A percentile compares a stretch with the other conserved stretches of the same genome.
phyloP scores from a whole-genome alignment of 92 coral and sea anemone species.

The Phenganax marumi region DNA sequence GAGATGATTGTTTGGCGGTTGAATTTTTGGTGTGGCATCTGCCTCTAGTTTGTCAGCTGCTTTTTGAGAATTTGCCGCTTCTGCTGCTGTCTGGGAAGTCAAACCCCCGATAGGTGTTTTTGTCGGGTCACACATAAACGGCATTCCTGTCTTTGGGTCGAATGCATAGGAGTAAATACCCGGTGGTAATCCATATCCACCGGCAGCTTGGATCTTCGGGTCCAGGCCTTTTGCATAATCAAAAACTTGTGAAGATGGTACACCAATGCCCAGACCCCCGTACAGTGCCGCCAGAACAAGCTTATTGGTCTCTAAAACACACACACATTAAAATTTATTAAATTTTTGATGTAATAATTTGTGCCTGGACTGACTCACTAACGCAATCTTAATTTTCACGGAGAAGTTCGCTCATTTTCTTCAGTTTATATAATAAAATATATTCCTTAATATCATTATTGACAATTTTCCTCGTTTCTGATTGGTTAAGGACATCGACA shows the following conservation, averaged over 20 bases:
- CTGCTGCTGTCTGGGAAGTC: constrained; percentile 2
- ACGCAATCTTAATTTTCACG: not conserved
- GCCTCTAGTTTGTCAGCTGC: not conserved
- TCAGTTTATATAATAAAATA: not conserved
- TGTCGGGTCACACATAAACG: constrained; percentile 39
- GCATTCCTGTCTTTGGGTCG: constrained; percentile 38
- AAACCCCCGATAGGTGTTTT: constrained; percentile 29
- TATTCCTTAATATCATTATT: not conserved
- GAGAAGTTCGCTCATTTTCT: not conserved
- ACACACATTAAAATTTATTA: not conserved
- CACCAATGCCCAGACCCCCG: constrained; percentile 33
- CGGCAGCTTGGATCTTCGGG: constrained; percentile 25
- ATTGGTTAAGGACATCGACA: no score
- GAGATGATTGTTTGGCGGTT: constrained; percentile 1
- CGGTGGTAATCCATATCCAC: constrained; percentile 36
- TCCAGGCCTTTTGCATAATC: constrained; percentile 22
- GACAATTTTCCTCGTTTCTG: no score
- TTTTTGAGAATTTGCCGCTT: not conserved
- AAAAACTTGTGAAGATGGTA: constrained; percentile 4
- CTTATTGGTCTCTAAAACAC: constrained; percentile 21
- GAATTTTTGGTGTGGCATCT: not conserved
- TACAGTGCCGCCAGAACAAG: constrained; percentile 25
- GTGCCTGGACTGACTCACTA: not conserved
- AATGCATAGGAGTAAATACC: constrained; percentile 43
- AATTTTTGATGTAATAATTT: not conserved